Conservation (phyloP, 2,888 invertebrate genomes). For the Conus canariensis region DNA sequence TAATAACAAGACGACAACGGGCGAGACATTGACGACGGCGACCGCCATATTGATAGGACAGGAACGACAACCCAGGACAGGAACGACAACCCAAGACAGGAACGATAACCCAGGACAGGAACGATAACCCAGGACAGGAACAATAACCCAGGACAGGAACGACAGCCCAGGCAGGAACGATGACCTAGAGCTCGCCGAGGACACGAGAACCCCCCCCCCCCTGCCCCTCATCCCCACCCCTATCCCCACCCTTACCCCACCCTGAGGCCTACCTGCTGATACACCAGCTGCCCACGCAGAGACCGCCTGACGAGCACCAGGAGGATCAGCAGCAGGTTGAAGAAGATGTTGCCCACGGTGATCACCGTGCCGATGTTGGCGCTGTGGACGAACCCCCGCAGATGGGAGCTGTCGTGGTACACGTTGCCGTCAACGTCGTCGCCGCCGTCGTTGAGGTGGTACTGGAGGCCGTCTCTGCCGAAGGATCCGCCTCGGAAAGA, state of each 20-base stretch:
- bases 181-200: not conserved
- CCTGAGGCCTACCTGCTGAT: constrained; percentile 36
- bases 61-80: not conserved
- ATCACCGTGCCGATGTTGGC: constrained; percentile 49
- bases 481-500: not conserved
- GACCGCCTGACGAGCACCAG: constrained; percentile 27
- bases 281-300: constrained; percentile 41
- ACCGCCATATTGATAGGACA: too few relatives aligned
- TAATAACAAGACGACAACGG: too few relatives aligned
- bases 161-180: not conserved
- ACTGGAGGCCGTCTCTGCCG: not conserved
- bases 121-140: not conserved
- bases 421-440: not conserved
- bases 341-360: constrained; percentile 43
- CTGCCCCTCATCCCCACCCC: too few relatives aligned
- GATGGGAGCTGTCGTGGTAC: constrained; percentile 49
- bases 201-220: not conserved
- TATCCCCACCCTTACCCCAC: not conserved
- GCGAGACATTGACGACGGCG: too few relatives aligned
- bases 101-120: not conserved
- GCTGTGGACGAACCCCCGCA: constrained; percentile 52
- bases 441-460: not conserved
- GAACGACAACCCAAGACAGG: not conserved
- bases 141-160: not conserved
- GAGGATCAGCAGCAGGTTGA: constrained; percentile 37